Base-by-base conservation (phyloP, 2,797 vertebrate genomes). In the Acanthiza pusilla region DNA sequence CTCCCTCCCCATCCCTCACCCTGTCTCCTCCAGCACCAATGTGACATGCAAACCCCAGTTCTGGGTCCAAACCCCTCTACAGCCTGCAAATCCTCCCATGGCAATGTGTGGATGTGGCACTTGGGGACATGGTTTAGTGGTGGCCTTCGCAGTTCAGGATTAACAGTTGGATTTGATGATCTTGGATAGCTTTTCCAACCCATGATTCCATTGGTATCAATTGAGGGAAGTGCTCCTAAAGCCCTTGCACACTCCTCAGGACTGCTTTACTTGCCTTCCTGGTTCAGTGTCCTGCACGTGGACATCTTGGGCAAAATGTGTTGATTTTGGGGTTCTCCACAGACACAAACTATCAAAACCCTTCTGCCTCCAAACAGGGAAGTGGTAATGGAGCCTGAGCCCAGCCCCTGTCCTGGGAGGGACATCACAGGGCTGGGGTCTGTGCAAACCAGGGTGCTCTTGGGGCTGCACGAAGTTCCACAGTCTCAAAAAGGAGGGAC, bases 211-310 rank as follows among this genome's bases (percentile, higher is more conserved):
- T 47, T 51, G 22, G 8, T 42, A 18, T 36, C 38, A 18, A 6
- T n/a, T 0, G 0, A 67, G 32, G 60, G 29, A 62, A 42, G 19
- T 16, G 29, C 17, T 40, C 40, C 68, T 43, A 70, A 30, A 79
- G 32, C 38, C 27, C 55, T 51, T 20, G 38, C 18, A 15, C 1
- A 3, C 16, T 75, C 57, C 66, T 78, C 57, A 62, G 57, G 63
- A 29, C 0, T 1, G 47, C n/a, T 68, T 85, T n/a, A 38, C 40
- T 67, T 67, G 38, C 30, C 34, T 55, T 58, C 16, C 8, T 66
- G 55, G 8, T 73, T 89, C 29, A 23, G 42, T 21, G 36, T 15
- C 50, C 68, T 19, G 9, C 40, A 53, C 30, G 5, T 17, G 7
- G 4, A 4, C 7, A 9, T 42, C 26, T 45, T 38, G 61, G 27